These are phyloP conservation scores for Amphiprion percula DNA, from an alignment of 2,113 vertebrate species.

Conservation along the genomic window DNA sequence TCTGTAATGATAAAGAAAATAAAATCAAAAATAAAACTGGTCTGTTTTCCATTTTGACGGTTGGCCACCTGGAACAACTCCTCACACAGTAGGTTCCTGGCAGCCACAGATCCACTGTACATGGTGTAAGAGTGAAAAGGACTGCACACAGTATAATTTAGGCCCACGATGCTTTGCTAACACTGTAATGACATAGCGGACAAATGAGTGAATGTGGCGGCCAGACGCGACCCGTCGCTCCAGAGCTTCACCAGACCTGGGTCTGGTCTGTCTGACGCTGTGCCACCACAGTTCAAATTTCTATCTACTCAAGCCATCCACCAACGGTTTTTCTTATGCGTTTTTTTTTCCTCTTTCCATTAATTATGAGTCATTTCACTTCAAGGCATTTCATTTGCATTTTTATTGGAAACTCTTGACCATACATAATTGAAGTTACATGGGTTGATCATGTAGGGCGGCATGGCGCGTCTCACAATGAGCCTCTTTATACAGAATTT, in stretches of 20 bases:
- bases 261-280: not conserved
- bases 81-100: not conserved
- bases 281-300: constrained; percentile 20
- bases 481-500: constrained; percentile 26
- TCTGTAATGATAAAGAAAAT: too few relatives aligned
- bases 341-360: not conserved
- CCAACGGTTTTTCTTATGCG: not conserved
- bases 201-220: constrained; percentile 39
- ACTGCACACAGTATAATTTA: constrained; percentile 44
- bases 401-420: constrained; percentile 69
- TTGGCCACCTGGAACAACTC: not conserved
- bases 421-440: constrained; percentile 59
- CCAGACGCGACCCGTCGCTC: constrained; percentile 28
- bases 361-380: constrained; percentile 58
- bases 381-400: constrained; percentile 60
- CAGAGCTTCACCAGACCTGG: constrained; percentile 37
- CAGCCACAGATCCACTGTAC: not conserved
- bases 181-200: constrained; percentile 48
- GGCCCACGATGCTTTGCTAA: constrained; percentile 39
- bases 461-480: constrained; percentile 27
- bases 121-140: not conserved
- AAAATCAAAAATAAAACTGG: too few relatives aligned
- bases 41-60: not conserved
- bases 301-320: not conserved
- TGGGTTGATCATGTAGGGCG: constrained; percentile 45